A percentile compares a stretch with the other conserved stretches of the same genome.
Evolutionary conservation across 2,113 vertebrate species (phyloP).

Genomic region (Sialia sialis): DNA sequence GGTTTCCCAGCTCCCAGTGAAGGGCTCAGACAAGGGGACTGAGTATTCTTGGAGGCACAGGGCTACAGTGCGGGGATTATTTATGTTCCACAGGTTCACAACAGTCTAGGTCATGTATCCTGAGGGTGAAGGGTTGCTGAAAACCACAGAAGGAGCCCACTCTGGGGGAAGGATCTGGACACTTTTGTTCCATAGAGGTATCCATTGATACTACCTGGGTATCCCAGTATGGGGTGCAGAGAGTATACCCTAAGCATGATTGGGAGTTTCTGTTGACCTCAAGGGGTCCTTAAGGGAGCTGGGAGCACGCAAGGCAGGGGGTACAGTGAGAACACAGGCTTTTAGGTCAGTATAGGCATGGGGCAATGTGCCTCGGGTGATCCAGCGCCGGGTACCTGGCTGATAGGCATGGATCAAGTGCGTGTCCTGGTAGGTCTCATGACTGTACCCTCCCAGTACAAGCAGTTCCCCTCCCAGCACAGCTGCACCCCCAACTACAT

Average conservation of each 20-base stretch:
- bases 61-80: background rate
- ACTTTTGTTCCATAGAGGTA: background rate
- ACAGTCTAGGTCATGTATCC: background rate
- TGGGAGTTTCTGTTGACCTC: background rate
- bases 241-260: background rate
- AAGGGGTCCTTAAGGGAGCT: background rate
- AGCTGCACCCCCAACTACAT: slow-evolving; percentile 71
- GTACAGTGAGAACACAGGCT: slow-evolving; percentile 58
- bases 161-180: background rate
- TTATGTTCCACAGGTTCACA: background rate
- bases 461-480: slow-evolving; percentile 72
- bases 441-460: slow-evolving; percentile 77
- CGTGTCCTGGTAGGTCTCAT: slow-evolving; percentile 69
- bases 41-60: background rate
- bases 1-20: background rate
- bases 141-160: background rate
- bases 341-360: slow-evolving; percentile 63
- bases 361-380: slow-evolving; percentile 73
- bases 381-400: slow-evolving; percentile 68
- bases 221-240: background rate
- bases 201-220: background rate
- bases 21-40: background rate
- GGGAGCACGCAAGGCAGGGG: slow-evolving; percentile 15
- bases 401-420: slow-evolving; percentile 76
- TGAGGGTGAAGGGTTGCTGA: background rate